A percentile compares a stretch with the other conserved stretches of the same genome.
phyloP scores from a whole-genome alignment of 2,888 invertebrate genomes.

The Parnassius orleans region DNA sequence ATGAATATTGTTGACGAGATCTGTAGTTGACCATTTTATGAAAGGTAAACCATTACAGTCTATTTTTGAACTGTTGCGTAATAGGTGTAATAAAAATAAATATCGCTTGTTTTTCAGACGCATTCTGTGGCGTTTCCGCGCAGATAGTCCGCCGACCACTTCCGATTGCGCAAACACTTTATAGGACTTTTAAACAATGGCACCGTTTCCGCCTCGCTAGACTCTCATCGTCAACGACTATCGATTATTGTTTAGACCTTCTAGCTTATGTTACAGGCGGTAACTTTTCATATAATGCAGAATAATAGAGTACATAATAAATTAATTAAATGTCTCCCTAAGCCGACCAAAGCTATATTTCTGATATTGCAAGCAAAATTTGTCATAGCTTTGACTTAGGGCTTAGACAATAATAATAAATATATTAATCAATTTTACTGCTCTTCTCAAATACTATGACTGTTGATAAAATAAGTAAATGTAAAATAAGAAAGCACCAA shows the following conservation, averaged over 20 bases:
- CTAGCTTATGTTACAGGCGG: constrained; percentile 3
- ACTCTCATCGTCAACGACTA: constrained; percentile 17
- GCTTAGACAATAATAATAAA: no score
- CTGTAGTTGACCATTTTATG: no score
- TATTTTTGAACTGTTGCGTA: constrained; percentile 1
- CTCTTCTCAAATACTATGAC: no score
- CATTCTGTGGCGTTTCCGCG: background rate
- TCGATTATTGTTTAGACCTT: constrained; percentile 21
- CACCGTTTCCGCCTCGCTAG: constrained; percentile 14
- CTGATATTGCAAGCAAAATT: no score
- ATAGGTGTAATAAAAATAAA: background rate
- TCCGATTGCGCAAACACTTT: constrained; percentile 45
- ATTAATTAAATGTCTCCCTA: no score
- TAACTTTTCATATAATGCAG: background rate
- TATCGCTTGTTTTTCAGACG: constrained; percentile 9
- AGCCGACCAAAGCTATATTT: no score
- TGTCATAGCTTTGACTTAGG: no score
- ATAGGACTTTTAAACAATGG: constrained; percentile 28
- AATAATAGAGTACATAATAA: background rate
- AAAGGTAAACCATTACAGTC: background rate
- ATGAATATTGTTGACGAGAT: no score
- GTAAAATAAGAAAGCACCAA: no score
- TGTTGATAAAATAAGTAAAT: no score
- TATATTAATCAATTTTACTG: no score
- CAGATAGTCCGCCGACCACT: constrained; percentile 36